Evolutionary conservation across 2,888 invertebrate species (phyloP), one percentile per base, ranked within the genome.

Genomic region (Molorchus minor): DNA sequence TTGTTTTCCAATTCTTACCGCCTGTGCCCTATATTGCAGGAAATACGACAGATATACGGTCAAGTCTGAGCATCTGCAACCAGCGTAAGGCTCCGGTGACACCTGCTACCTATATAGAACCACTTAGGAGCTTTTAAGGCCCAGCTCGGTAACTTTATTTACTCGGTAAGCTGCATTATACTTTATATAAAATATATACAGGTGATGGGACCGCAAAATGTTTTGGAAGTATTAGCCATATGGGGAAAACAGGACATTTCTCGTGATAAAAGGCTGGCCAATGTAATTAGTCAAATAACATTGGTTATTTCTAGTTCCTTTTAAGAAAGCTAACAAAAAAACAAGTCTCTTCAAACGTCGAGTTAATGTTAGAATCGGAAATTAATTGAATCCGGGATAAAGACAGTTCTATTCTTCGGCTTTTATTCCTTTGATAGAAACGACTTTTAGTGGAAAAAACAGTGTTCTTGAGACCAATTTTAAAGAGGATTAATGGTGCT

Each of bases 61-160:
- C 25, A 8, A 25, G 8, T 25, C 25, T 4, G 56, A 71, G 65
- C 72, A 73, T 71, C 75, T 73, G 75, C 75, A 73, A 73, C 75
- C 68, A 68, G 61, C 65, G 65, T 66, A 69, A 47, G 19, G 12
- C 47, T 15, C 19, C 12, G 56, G 58, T 63, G 56, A 68, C 73
- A 73, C 71, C 73, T 73, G 73, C 65, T 69, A 64, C 69, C 71
- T 67, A 65, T 59, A 68, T 62, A 58, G 65, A 66, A 64, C 68
- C 71, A 73, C 73, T 73, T 69, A 70, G 64, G 65, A 64, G 70
- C 71, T 73, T 73, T 71, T 63, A 71, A 66, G 60, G 38, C 61
- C 56, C n/a, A 67, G 62, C 65, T 64, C 57, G 58, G 43, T 70
- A 70, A 69, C 67, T 71, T 69, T 70, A 68, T 70, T 68, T 65